Conservation (phyloP, 2,888 invertebrate genomes). For the Tuberolachnus salignus region DNA sequence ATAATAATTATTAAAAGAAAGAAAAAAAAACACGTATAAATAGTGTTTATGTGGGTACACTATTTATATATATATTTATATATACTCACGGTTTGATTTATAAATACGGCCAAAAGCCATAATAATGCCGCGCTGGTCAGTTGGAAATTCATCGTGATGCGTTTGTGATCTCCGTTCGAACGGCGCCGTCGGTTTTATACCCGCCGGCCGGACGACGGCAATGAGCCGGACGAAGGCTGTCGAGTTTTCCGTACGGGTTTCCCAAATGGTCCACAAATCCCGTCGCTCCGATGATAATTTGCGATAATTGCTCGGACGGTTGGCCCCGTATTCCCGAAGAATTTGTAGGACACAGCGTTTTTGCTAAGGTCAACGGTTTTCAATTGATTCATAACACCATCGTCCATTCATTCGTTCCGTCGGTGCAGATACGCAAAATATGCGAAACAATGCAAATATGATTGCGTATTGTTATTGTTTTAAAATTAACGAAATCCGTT, state of each 20-base stretch:
- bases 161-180: not conserved
- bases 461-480: not conserved
- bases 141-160: constrained; percentile 7
- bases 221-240: not conserved
- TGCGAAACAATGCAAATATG: not conserved
- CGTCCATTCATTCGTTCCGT: too few relatives aligned
- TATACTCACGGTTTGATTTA: constrained; percentile 26
- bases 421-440: not conserved
- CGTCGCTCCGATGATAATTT: too few relatives aligned
- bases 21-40: too few relatives aligned
- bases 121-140: not conserved
- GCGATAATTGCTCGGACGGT: not conserved
- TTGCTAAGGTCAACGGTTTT: not conserved
- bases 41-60: too few relatives aligned
- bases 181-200: not conserved
- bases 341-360: not conserved
- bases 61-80: too few relatives aligned
- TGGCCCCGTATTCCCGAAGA: not conserved
- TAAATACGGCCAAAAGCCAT: constrained; percentile 33
- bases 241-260: constrained; percentile 16
- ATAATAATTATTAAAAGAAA: too few relatives aligned
- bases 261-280: not conserved
- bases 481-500: constrained; percentile 5
- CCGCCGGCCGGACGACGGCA: not conserved
- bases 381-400: not conserved